Percentiles rank a stretch among this genome's conserved stretches.
These are phyloP conservation scores for Campylomormyrus numenius DNA, from an alignment of 2,113 vertebrate genomes.

Conservation along the genomic window DNA sequence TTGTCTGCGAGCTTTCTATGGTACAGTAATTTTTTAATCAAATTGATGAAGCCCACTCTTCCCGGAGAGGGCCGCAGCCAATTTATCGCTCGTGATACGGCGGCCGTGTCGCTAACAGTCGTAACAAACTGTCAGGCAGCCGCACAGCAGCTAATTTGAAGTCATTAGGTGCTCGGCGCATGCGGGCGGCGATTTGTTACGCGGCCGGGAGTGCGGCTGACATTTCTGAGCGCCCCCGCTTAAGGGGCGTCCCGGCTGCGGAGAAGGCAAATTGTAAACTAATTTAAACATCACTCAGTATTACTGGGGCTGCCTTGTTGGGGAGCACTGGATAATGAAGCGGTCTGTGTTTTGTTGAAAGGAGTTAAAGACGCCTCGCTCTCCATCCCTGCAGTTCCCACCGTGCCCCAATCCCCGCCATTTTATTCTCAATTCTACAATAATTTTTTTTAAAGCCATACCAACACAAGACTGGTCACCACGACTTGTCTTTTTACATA, in stretches of 20 bases:
- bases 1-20: slow-evolving; percentile 77
- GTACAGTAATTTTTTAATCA: slow-evolving; percentile 99
- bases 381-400: not conserved
- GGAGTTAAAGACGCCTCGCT: slow-evolving; percentile 35
- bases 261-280: slow-evolving; percentile 99
- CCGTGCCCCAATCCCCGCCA: slow-evolving; percentile 30
- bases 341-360: slow-evolving; percentile 44
- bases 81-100: slow-evolving; percentile 99
- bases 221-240: slow-evolving; percentile 85
- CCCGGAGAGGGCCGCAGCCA: slow-evolving; percentile 89
- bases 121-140: slow-evolving; percentile 99
- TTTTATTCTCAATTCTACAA: slow-evolving; percentile 48
- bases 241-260: slow-evolving; percentile 88
- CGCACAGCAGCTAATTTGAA: slow-evolving; percentile 98
- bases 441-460: not conserved
- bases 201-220: slow-evolving; percentile 84
- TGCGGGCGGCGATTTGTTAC: slow-evolving; percentile 98
- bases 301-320: slow-evolving; percentile 90
- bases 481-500: slow-evolving; percentile 49
- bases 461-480: not conserved
- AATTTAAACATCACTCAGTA: slow-evolving; percentile 99
- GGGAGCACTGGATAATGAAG: slow-evolving; percentile 89
- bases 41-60: slow-evolving; percentile 90
- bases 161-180: slow-evolving; percentile 99
- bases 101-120: slow-evolving; percentile 95